phyloP scores from a whole-genome alignment of 64 coral and sea anemone genomes.

The Dendronephthya gigantea region DNA sequence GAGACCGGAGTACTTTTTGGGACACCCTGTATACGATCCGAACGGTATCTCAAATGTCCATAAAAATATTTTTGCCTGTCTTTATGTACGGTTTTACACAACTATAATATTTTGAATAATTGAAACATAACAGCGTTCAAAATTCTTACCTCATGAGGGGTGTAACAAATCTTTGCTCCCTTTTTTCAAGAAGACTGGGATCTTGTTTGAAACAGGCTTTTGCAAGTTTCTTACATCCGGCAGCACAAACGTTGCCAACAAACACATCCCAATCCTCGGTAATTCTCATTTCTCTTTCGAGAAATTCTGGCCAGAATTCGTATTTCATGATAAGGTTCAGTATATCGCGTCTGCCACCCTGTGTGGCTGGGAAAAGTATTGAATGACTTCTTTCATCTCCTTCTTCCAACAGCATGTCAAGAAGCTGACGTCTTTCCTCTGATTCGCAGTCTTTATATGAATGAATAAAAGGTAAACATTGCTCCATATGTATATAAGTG shows the following conservation, averaged over 20 bases:
- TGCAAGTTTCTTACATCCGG: background rate
- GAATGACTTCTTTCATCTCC: background rate
- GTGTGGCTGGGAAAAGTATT: background rate
- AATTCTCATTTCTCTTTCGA: background rate
- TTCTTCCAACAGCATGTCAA: background rate
- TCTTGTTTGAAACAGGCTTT: background rate
- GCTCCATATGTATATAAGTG: too few species aligned
- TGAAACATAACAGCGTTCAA: background rate
- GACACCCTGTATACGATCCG: too few species aligned
- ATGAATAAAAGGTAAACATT: too few species aligned
- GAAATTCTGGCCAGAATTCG: background rate
- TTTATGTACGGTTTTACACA: too few species aligned
- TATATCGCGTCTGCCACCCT: background rate
- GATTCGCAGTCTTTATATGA: background rate
- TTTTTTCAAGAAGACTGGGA: background rate
- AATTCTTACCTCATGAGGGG: background rate
- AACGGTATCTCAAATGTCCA: too few species aligned
- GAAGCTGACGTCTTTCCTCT: too few species aligned
- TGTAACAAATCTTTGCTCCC: background rate
- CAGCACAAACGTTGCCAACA: background rate
- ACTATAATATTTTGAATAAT: too few species aligned
- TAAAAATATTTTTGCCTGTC: too few species aligned
- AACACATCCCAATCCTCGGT: background rate
- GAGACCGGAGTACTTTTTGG: too few species aligned
- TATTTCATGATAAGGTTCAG: background rate